Conservation (phyloP, 2,113 vertebrate species). For the Nothocercus nigrocapillus region DNA sequence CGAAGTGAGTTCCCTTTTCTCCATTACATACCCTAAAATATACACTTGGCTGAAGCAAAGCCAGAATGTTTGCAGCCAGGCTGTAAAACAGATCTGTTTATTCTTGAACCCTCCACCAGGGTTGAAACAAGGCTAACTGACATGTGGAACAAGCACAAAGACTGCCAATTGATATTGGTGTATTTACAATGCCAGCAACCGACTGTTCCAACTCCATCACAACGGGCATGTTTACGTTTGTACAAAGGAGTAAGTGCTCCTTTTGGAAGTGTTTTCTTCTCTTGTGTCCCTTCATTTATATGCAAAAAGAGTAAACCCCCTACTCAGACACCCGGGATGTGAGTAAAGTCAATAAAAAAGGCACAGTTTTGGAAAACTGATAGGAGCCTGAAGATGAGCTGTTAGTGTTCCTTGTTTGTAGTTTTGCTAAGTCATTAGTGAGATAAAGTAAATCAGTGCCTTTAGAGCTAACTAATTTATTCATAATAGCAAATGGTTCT, state of each 20-base stretch:
- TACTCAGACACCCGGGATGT: background rate
- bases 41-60: background rate
- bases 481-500: background rate
- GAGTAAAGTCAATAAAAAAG: background rate
- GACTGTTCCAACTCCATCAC: background rate
- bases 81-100: background rate
- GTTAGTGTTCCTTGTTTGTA: background rate
- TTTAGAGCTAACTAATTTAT: background rate
- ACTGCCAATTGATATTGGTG: background rate
- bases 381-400: background rate
- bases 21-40: background rate
- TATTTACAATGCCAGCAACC: background rate
- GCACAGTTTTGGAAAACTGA: background rate
- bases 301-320: background rate
- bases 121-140: background rate
- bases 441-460: background rate
- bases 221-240: background rate
- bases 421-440: background rate
- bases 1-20: background rate
- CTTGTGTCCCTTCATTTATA: background rate
- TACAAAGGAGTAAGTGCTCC: background rate
- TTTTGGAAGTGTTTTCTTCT: background rate
- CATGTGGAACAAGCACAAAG: background rate
- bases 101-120: background rate
- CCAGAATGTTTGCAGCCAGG: background rate